Percentiles rank a stretch among this genome's conserved stretches.
Conservation (phyloP, 2,113 vertebrate genomes). For the Mobula hypostoma region DNA sequence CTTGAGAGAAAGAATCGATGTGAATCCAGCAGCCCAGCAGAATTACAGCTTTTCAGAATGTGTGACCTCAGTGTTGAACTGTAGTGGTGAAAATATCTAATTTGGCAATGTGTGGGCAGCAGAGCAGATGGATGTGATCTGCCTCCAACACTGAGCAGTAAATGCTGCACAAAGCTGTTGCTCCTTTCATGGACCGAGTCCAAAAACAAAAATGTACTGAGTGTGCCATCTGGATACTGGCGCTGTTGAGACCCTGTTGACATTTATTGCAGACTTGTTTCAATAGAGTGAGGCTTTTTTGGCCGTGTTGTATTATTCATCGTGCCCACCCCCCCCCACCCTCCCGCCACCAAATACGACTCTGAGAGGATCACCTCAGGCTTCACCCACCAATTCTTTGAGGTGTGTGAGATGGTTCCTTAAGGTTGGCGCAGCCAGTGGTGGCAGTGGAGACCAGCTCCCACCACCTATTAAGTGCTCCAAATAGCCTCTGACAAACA, state of each 20-base stretch:
- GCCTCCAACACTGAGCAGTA: background rate
- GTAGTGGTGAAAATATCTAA: background rate
- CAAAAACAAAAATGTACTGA: constrained; percentile 7
- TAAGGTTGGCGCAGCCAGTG: too few species aligned
- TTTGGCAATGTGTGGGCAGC: background rate
- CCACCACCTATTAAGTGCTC: too few species aligned
- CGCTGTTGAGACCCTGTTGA: constrained; percentile 21
- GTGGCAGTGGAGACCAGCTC: too few species aligned
- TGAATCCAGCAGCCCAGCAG: background rate
- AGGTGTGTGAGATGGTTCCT: background rate
- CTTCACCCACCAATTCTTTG: background rate
- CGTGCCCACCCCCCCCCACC: background rate
- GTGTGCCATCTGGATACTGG: background rate
- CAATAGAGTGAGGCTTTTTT: constrained; percentile 12
- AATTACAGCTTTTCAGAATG: background rate
- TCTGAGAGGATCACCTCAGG: background rate
- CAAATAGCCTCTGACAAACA: too few species aligned
- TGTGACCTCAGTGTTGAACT: background rate
- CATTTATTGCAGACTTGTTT: constrained; percentile 9
- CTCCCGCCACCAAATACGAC: background rate
- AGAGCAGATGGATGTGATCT: constrained; percentile 23
- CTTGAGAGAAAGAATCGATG: background rate
- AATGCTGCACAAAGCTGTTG: background rate
- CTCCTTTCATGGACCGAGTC: background rate
- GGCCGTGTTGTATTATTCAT: background rate